Evolutionary conservation across 1,140 invertebrate genomes (phyloP).

Genomic region (Meteorus sp.): DNA sequence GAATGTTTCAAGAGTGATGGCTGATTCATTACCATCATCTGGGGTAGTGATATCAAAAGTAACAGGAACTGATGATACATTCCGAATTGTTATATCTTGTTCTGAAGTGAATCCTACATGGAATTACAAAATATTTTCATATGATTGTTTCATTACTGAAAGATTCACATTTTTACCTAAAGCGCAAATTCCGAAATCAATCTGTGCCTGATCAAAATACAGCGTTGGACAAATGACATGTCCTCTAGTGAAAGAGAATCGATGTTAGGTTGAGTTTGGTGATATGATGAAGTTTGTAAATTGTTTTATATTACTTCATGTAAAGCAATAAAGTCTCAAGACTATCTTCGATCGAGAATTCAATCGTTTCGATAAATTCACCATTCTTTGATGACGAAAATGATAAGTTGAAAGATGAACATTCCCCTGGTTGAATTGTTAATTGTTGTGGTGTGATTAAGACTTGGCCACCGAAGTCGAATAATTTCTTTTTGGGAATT

Average conservation of each 20-base stretch:
- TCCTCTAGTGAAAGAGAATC: conserved; percentile 45
- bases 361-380: conserved; percentile 44
- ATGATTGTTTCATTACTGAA: too few relatives aligned
- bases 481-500: conserved; percentile 27
- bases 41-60: conserved; percentile 36
- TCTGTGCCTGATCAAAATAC: conserved; percentile 42
- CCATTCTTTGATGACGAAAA: conserved; percentile 43
- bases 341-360: conserved; percentile 46
- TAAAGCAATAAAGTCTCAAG: conserved; percentile 40
- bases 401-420: conserved; percentile 39
- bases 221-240: conserved; percentile 51
- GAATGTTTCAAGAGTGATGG: conserved; percentile 41
- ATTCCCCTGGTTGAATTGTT: conserved; percentile 32
- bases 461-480: conserved; percentile 40
- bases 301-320: conserved; percentile 36
- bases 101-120: conserved; percentile 40
- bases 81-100: conserved; percentile 38
- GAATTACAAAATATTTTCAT: conserved; percentile 24
- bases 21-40: conserved; percentile 42
- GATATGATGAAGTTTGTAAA: not conserved
- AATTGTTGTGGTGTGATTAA: conserved; percentile 31
- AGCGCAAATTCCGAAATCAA: conserved; percentile 50
- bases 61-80: conserved; percentile 44
- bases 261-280: not conserved
- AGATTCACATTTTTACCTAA: too few relatives aligned